Base-by-base conservation (phyloP, 92 coral and sea anemone genomes). In the Metridium senile region DNA sequence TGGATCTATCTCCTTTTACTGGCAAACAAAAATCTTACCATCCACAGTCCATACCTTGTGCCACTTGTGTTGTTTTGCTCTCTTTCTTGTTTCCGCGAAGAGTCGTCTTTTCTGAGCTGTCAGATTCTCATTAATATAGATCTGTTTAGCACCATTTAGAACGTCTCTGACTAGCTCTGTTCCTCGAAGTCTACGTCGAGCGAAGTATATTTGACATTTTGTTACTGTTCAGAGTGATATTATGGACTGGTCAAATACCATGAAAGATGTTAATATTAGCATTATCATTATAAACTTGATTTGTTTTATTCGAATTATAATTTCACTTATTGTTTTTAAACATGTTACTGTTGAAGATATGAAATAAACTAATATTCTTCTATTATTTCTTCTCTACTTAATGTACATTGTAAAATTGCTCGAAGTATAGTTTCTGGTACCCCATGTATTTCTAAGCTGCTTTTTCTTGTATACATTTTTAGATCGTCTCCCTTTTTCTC, bases 61-160 rank as follows among this genome's bases (percentile, higher is more conserved):
- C 45, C 71, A 65, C 30, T 65, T 65, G 45, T 65, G 18, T 65
- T 10, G 71, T 33, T 33, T 65, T 29, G 71, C 34, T 65, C 71
- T 26, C 71, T 65, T 65, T 25, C 71, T 29, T 25, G 45, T 32
- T 33, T 65, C 71, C 11, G 71, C 45, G 45, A 28, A 65, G 46
- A 65, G 11, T 65, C 25, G 28, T 65, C 71, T 65, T 33, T 65
- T 65, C 13, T 45, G 30, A 45, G 71, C 71, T 35, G 71, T 65
- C 71, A 65, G 21, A 33, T 65, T 65, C 45, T 65, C 71, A 47
- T 65, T 65, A 23, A 65, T 65, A 30, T 65, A 65, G 30, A 65
- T 65, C 45, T 32, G 45, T 19, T 65, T 25, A 1, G 71, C 71
- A 32, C 71, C 71, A 23, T 65, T 16, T 65, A 65, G 30, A 22